Conservation (phyloP, 2,797 vertebrate species). For the Margarornis squamiger region DNA sequence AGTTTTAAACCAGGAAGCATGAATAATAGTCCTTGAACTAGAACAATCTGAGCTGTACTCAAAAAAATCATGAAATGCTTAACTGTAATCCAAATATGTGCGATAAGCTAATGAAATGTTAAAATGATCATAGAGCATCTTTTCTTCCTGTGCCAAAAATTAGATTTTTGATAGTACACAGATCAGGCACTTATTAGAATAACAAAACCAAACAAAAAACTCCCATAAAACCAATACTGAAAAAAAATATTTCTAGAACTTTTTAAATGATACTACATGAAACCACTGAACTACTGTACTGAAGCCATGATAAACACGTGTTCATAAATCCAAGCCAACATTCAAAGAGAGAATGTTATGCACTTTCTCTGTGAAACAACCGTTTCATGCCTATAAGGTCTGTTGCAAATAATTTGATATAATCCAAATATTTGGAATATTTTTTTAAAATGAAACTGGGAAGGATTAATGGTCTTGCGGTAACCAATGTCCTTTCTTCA, state of each 20-base stretch:
- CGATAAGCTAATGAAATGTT: background rate
- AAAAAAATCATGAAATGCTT: background rate
- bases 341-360: background rate
- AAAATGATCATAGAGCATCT: background rate
- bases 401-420: background rate
- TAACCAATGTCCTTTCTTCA: background rate
- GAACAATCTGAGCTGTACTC: background rate
- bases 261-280: background rate
- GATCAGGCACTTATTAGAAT: background rate
- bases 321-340: background rate
- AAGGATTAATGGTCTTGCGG: background rate
- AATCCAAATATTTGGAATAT: background rate
- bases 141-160: background rate
- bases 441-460: background rate
- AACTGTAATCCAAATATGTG: background rate
- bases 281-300: background rate
- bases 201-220: background rate
- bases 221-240: background rate
- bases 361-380: background rate
- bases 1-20: background rate
- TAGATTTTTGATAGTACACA: background rate
- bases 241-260: background rate
- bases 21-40: background rate
- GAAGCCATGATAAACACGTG: accelerated
- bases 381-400: background rate